These are phyloP conservation scores for Colinus virginianus DNA, from an alignment of 2,113 vertebrate species.

Conservation along the genomic window DNA sequence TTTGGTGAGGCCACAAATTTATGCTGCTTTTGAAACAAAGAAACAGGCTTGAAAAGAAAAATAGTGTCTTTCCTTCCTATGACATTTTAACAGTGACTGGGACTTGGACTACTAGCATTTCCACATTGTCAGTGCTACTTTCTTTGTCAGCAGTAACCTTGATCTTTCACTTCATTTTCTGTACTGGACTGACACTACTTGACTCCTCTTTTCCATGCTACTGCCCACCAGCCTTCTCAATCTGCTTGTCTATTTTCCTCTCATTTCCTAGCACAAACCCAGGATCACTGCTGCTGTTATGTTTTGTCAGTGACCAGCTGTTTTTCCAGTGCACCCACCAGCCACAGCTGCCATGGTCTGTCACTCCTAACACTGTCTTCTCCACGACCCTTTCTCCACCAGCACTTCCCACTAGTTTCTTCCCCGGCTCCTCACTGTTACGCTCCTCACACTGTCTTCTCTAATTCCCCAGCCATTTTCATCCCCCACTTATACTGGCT, in stretches of 20 bases:
- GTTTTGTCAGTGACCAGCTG: not conserved
- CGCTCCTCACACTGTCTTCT: not conserved
- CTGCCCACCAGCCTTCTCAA: accelerated
- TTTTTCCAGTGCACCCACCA: not conserved
- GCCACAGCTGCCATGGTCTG: accelerated
- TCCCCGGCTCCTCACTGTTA: not conserved
- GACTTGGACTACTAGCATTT: not conserved
- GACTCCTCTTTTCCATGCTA: accelerated
- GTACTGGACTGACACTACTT: accelerated
- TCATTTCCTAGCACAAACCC: too few relatives aligned
- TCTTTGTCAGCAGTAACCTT: not conserved
- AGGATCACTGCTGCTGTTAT: not conserved
- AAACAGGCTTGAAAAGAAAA: slow-evolving; percentile 13
- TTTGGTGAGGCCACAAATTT: not conserved
- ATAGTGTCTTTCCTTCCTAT: not conserved
- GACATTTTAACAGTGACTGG: not conserved
- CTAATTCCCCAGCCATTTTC: not conserved
- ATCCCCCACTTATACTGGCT: not conserved
- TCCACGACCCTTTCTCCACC: accelerated
- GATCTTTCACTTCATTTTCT: not conserved
- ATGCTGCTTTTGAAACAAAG: not conserved
- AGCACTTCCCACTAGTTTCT: not conserved
- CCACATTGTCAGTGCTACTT: not conserved
- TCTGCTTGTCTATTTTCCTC: too few relatives aligned
- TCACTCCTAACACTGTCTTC: accelerated